Conservation (phyloP, 2,113 vertebrate genomes). For the Chaetodon trifascialis region DNA sequence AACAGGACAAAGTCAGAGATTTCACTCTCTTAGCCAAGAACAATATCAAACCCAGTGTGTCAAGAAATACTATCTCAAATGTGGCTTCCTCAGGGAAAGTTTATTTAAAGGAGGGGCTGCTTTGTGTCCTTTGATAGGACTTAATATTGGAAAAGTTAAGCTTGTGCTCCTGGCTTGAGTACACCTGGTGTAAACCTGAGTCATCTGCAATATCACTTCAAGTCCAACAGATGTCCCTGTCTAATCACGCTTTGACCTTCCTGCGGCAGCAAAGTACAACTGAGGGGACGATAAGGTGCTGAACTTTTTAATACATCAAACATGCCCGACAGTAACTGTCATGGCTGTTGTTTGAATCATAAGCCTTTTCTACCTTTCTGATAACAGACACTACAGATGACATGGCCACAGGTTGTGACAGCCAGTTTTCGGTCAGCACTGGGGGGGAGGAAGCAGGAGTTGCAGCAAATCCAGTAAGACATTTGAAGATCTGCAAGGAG, state of each 20-base stretch:
- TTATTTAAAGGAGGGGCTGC: background rate
- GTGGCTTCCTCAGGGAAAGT: background rate
- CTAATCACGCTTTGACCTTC: constrained; percentile 9
- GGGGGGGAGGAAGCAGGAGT: constrained; percentile 87
- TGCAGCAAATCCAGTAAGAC: constrained; percentile 87
- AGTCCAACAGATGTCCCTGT: constrained; percentile 74
- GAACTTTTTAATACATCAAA: background rate
- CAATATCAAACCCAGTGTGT: background rate
- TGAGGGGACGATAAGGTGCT: background rate
- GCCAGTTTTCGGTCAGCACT: constrained; percentile 77
- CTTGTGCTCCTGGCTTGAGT: background rate
- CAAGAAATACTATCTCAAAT: background rate
- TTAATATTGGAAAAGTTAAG: background rate
- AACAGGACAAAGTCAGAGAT: background rate
- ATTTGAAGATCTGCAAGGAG: constrained; percentile 75
- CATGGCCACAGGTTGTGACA: constrained; percentile 91
- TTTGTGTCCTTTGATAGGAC: background rate
- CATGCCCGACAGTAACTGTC: too few species aligned
- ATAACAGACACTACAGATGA: constrained; percentile 89
- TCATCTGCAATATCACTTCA: constrained; percentile 28
- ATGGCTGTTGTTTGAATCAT: too few species aligned
- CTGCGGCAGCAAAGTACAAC: background rate
- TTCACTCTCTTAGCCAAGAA: background rate
- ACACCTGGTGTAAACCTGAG: background rate
- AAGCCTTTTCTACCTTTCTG: constrained; percentile 83